Percentiles rank a stretch among this genome's conserved stretches.
phyloP scores from a whole-genome alignment of 2,888 invertebrate species.

The Drosophila mulleri region DNA sequence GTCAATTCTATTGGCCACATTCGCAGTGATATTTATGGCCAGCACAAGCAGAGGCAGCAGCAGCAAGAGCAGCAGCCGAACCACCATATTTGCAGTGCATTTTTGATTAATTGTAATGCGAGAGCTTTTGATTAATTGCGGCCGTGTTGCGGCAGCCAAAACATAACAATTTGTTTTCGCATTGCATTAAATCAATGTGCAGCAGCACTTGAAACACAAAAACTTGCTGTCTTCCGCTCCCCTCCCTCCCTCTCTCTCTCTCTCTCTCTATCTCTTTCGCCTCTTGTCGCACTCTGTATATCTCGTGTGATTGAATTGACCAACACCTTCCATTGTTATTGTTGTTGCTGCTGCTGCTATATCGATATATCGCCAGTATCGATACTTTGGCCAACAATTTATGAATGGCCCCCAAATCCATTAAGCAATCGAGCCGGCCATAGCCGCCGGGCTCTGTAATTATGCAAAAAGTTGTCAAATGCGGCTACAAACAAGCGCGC shows the following conservation, averaged over 20 bases:
- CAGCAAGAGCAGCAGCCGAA: not conserved
- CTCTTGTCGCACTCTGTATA: no score
- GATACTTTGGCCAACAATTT: conserved; percentile 56
- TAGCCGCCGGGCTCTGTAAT: conserved; percentile 40
- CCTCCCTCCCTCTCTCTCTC: not conserved
- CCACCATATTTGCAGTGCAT: conserved; percentile 10
- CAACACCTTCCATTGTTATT: conserved; percentile 62
- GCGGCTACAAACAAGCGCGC: conserved; percentile 34
- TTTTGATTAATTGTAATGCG: conserved; percentile 80
- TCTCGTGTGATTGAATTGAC: conserved; percentile 69
- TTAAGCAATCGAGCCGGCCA: conserved; percentile 7
- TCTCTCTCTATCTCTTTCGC: no score
- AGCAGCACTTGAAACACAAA: not conserved
- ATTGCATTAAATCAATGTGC: conserved; percentile 73
- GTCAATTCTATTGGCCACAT: conserved; percentile 75
- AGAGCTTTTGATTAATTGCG: conserved; percentile 77
- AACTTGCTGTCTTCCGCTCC: not conserved
- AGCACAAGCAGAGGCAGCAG: not conserved
- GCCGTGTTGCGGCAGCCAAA: conserved; percentile 55
- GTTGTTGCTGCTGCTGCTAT: conserved; percentile 6
- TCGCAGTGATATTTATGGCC: conserved; percentile 67
- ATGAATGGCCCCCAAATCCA: conserved; percentile 64
- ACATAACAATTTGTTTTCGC: conserved; percentile 79
- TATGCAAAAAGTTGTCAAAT: conserved; percentile 80
- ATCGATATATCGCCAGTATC: conserved; percentile 42